These are phyloP conservation scores for Scartelaos histophorus DNA, from an alignment of 2,113 vertebrate genomes.

Conservation along the genomic window DNA sequence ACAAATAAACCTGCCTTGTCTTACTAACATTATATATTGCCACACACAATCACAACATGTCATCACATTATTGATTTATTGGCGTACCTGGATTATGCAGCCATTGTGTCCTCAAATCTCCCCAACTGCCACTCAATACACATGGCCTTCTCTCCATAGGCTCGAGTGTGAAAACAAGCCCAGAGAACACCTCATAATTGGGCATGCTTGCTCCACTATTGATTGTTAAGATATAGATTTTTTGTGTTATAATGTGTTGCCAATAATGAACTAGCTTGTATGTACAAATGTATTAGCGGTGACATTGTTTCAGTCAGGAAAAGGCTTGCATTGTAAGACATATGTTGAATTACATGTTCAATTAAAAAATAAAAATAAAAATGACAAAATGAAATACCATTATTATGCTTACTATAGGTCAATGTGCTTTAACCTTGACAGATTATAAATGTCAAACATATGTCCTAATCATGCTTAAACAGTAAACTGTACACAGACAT, in stretches of 20 bases:
- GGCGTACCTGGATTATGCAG: constrained; percentile 2
- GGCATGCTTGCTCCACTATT: not conserved
- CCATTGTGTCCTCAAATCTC: not conserved
- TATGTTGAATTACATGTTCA: no score
- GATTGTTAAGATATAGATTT: not conserved
- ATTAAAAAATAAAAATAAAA: not conserved
- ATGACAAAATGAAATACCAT: not conserved
- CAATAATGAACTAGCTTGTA: not conserved
- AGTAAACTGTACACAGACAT: no score
- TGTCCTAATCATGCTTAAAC: not conserved
- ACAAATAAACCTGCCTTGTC: no score
- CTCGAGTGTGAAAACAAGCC: not conserved
- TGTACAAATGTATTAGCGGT: not conserved
- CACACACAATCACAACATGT: not conserved
- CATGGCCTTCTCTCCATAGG: not conserved
- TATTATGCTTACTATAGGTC: no score
- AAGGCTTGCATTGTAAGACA: no score
- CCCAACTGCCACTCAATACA: not conserved
- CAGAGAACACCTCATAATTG: not conserved
- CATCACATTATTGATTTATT: constrained; percentile 1
- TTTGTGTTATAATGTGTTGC: not conserved
- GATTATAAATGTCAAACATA: not conserved
- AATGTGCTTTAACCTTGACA: not conserved
- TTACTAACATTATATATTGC: not conserved
- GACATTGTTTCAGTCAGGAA: no score